These are phyloP conservation scores for Chrysolina haemoptera DNA, from an alignment of 2,888 invertebrate species.

Conservation along the genomic window DNA sequence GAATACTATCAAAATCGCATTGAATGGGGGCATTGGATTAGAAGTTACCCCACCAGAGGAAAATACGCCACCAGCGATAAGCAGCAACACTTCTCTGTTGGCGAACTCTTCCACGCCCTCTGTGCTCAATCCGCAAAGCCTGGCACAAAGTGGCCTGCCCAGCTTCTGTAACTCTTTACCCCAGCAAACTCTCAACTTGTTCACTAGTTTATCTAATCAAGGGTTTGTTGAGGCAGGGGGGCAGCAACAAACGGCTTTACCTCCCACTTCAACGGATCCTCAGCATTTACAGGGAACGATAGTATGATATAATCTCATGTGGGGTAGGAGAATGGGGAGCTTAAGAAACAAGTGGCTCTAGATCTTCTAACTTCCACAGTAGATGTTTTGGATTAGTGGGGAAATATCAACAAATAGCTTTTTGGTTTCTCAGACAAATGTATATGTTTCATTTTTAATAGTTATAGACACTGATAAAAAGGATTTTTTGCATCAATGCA, in stretches of 20 bases:
- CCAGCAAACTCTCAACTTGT: slow-evolving; percentile 61
- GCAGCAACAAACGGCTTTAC: slow-evolving; percentile 65
- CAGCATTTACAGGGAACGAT: slow-evolving; percentile 91
- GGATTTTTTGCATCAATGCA: too few relatives aligned
- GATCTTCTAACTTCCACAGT: slow-evolving; percentile 72
- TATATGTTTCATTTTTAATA: too few relatives aligned
- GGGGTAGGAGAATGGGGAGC: slow-evolving; percentile 90
- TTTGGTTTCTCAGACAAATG: slow-evolving; percentile 42
- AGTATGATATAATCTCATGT: slow-evolving; percentile 96
- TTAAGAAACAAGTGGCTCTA: slow-evolving; percentile 83
- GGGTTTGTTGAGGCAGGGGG: slow-evolving; percentile 62
- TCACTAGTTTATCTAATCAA: slow-evolving; percentile 47
- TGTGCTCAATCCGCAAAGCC: slow-evolving; percentile 58
- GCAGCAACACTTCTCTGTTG: slow-evolving; percentile 73
- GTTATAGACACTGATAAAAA: too few relatives aligned
- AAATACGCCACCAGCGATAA: slow-evolving; percentile 72
- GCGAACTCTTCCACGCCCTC: slow-evolving; percentile 68
- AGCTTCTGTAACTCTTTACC: slow-evolving; percentile 58
- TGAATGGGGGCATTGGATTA: slow-evolving; percentile 89
- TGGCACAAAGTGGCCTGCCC: slow-evolving; percentile 62
- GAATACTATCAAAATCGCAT: slow-evolving; percentile 87
- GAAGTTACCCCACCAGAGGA: slow-evolving; percentile 77
- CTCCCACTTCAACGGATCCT: slow-evolving; percentile 73
- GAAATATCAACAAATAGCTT: not conserved
- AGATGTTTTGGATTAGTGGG: slow-evolving; percentile 53